Evolutionary conservation across 2,797 vertebrate species (phyloP).

Genomic region (Alcedo atthis): DNA sequence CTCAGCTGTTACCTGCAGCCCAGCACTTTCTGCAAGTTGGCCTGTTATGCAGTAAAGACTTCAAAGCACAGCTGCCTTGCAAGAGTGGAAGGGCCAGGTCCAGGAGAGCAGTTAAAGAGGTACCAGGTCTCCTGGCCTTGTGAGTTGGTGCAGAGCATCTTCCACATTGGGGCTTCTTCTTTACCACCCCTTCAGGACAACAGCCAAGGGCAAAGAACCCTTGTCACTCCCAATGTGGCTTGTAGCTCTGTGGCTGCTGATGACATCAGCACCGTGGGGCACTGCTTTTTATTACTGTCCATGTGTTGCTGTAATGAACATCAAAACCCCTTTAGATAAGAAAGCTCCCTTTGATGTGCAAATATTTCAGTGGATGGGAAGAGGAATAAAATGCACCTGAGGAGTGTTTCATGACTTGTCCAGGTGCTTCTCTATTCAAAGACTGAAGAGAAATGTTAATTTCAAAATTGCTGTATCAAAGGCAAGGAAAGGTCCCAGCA

Average conservation of each 20-base stretch:
- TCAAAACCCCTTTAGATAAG: neutral
- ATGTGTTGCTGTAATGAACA: neutral
- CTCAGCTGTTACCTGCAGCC: neutral
- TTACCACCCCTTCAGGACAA: neutral
- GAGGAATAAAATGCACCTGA: neutral
- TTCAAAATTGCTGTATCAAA: rapidly evolving
- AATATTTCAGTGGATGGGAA: neutral
- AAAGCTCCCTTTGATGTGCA: neutral
- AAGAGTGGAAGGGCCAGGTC: neutral
- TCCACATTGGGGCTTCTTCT: neutral
- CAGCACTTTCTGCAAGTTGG: neutral
- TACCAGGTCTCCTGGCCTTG: neutral
- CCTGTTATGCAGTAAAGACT: neutral
- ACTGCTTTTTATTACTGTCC: neutral
- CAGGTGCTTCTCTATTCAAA: neutral
- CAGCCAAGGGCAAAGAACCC: neutral
- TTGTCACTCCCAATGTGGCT: neutral
- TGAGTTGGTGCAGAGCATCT: neutral
- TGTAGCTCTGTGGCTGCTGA: neutral
- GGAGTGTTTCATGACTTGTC: neutral
- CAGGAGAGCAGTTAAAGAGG: neutral
- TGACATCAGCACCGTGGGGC: neutral
- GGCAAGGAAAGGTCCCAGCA: neutral
- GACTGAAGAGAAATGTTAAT: neutral
- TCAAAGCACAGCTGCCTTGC: neutral